These are phyloP conservation scores for Drosophila parvula DNA, from an alignment of 1,140 invertebrate genomes.

Conservation along the genomic window DNA sequence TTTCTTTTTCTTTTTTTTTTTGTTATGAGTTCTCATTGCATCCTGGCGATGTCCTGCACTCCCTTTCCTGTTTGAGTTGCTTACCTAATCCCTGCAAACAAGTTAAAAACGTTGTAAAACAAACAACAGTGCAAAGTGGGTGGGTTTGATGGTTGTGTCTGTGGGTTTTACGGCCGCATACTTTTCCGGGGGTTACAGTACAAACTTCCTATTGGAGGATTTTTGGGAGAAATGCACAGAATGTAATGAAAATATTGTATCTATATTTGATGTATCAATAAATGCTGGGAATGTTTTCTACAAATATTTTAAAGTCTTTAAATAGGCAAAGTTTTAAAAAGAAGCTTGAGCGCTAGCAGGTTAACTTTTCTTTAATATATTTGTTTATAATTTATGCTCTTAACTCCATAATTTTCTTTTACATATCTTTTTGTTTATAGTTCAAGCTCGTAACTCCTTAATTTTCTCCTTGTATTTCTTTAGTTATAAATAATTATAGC, in stretches of 20 bases:
- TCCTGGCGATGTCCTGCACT: constrained; percentile 32
- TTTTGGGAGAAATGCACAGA: neutral
- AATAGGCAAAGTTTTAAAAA: no score
- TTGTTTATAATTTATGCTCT: neutral
- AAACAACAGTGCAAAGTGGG: constrained; percentile 59
- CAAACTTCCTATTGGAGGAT: neutral
- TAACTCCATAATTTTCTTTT: neutral
- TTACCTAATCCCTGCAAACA: constrained; percentile 80
- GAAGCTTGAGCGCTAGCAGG: no score
- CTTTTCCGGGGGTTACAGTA: constrained; percentile 35
- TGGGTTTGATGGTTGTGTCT: constrained; percentile 18
- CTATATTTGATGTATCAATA: no score
- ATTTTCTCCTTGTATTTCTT: neutral
- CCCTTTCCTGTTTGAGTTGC: constrained; percentile 61
- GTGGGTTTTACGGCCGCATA: constrained; percentile 16
- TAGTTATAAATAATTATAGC: neutral
- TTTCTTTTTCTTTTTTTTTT: constrained; percentile 2
- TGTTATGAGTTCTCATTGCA: constrained; percentile 66
- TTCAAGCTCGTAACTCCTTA: neutral
- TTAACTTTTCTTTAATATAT: no score
- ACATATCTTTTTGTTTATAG: no score
- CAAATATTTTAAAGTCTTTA: no score
- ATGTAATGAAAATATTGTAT: no score
- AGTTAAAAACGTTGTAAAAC: constrained; percentile 81
- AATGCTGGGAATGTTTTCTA: no score